phyloP scores from a whole-genome alignment of 2,888 invertebrate genomes.

The Tortricodes alternella region DNA sequence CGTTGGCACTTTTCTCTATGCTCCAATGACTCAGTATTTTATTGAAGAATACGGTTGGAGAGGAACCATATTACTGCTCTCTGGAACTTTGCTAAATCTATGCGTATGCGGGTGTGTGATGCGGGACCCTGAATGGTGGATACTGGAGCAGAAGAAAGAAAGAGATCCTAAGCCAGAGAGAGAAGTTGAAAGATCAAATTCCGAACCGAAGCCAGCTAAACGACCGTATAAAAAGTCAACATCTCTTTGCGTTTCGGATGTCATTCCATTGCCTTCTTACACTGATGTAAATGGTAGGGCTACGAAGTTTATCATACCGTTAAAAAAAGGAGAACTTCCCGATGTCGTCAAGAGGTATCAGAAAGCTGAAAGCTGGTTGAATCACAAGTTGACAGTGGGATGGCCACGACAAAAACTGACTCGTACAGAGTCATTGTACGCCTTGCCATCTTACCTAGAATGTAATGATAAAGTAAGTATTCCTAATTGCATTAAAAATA shows the following conservation, averaged over 20 bases:
- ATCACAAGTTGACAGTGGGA: slow-evolving; percentile 14
- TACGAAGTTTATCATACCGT: slow-evolving; percentile 4
- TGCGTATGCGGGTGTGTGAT: slow-evolving; percentile 93
- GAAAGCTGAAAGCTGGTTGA: slow-evolving; percentile 1
- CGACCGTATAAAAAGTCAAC: slow-evolving; percentile 75
- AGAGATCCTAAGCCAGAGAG: slow-evolving; percentile 31
- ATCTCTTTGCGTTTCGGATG: slow-evolving; percentile 69
- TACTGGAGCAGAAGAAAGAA: slow-evolving; percentile 83
- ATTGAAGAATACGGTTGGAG: slow-evolving; percentile 93
- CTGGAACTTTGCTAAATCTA: slow-evolving; percentile 92
- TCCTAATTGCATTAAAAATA: background rate
- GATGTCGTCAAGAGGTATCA: slow-evolving; percentile 15
- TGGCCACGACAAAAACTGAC: slow-evolving; percentile 12
- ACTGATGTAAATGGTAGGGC: slow-evolving; percentile 11
- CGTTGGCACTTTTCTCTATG: slow-evolving; percentile 93
- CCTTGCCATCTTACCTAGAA: slow-evolving; percentile 88
- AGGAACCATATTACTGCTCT: slow-evolving; percentile 90
- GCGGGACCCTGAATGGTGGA: slow-evolving; percentile 94
- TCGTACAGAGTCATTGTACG: slow-evolving; percentile 84
- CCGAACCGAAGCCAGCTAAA: slow-evolving; percentile 49
- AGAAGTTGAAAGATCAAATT: slow-evolving; percentile 34
- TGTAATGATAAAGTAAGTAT: slow-evolving; percentile 85
- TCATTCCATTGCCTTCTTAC: background rate
- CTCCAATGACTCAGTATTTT: slow-evolving; percentile 91
- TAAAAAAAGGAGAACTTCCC: slow-evolving; percentile 8